A percentile compares a stretch with the other conserved stretches of the same genome.
Conservation (phyloP, 2,113 vertebrate genomes). For the Montifringilla adamsi region DNA sequence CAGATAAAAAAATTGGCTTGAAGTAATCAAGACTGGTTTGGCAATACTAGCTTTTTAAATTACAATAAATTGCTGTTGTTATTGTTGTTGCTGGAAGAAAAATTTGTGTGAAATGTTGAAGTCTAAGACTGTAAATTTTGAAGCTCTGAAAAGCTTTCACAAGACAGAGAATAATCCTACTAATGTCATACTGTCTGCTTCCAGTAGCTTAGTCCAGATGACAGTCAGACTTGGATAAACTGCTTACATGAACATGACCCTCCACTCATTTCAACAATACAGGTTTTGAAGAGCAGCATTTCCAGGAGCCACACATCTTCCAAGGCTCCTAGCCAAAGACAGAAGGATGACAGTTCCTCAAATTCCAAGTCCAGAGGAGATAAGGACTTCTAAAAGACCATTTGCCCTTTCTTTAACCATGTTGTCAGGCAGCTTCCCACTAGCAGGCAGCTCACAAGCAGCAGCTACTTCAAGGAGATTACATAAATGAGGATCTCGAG, state of each 20-base stretch:
- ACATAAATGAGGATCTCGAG: neutral
- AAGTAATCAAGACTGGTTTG: neutral
- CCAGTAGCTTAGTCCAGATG: neutral
- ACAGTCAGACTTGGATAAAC: neutral
- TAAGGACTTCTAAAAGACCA: neutral
- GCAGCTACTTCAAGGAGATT: neutral
- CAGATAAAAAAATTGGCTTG: neutral
- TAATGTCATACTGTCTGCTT: neutral
- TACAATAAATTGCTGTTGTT: neutral
- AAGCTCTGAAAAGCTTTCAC: neutral
- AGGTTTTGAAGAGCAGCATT: neutral
- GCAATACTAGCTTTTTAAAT: neutral
- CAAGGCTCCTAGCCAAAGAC: neutral
- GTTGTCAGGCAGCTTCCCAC: neutral
- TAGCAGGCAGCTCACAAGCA: neutral
- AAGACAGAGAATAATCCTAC: neutral
- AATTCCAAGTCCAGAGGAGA: neutral
- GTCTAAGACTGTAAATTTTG: neutral
- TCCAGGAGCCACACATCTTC: neutral
- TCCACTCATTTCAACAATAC: neutral
- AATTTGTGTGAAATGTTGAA: neutral
- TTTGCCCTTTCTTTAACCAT: neutral
- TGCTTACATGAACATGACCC: neutral
- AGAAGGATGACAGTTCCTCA: neutral
- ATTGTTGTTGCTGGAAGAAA: neutral